Percentiles rank a stretch among this genome's conserved stretches.
phyloP scores from a whole-genome alignment of 2,888 invertebrate genomes.

The Aporophyla lueneburgensis region DNA sequence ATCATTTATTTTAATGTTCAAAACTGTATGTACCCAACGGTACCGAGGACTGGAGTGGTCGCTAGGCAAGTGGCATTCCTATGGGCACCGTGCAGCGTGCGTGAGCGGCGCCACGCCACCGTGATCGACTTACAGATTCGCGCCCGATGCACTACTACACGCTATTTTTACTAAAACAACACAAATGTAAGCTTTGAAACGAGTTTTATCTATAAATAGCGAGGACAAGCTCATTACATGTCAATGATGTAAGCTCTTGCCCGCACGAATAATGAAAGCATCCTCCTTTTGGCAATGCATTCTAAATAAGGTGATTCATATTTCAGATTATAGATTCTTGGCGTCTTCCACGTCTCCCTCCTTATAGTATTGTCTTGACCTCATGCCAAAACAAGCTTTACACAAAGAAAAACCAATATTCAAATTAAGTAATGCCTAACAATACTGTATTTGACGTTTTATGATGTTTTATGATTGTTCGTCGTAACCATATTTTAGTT shows the following conservation, averaged over 20 bases:
- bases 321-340: conserved; percentile 22
- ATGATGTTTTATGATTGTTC: conserved; percentile 16
- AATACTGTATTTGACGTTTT: conserved; percentile 37
- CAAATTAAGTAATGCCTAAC: conserved; percentile 23
- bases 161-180: conserved; percentile 54
- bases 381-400: conserved; percentile 31
- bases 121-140: conserved; percentile 66
- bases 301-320: conserved; percentile 15
- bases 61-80: conserved; percentile 66
- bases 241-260: conserved; percentile 32
- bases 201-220: conserved; percentile 44
- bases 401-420: conserved; percentile 29
- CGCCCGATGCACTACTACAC: conserved; percentile 42
- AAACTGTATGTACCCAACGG: conserved; percentile 63
- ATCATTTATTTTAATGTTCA: conserved; percentile 60
- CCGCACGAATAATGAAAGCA: background rate
- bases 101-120: conserved; percentile 57
- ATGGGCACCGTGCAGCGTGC: conserved; percentile 32
- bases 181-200: conserved; percentile 35
- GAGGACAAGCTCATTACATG: conserved; percentile 2
- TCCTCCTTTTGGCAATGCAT: background rate
- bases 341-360: conserved; percentile 6
- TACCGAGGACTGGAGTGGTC: conserved; percentile 52
- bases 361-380: conserved; percentile 17
- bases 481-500: conserved; percentile 37